Evolutionary conservation across 2,888 invertebrate species (phyloP).

Genomic region (Spodoptera exigua): DNA sequence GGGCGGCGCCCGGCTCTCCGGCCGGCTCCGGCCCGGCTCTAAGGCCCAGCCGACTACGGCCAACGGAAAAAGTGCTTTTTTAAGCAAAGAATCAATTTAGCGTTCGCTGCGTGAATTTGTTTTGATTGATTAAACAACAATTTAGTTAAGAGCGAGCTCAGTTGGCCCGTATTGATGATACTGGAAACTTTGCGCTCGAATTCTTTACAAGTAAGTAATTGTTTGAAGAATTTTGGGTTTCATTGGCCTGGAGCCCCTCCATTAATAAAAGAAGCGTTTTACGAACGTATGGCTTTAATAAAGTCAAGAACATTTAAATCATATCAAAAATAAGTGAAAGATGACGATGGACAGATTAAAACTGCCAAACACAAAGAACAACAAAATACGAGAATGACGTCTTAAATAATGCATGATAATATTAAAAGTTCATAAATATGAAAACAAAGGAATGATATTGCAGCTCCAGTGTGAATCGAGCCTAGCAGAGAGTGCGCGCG

Average conservation of each 20-base stretch:
- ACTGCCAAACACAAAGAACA: too few relatives aligned
- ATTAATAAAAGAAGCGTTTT: too few relatives aligned
- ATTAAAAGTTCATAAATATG: too few relatives aligned
- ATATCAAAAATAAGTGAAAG: too few relatives aligned
- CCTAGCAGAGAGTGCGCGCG: conserved; percentile 7
- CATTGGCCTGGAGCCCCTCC: conserved; percentile 2
- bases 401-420: too few relatives aligned
- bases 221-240: conserved; percentile 9
- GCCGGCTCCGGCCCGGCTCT: conserved; percentile 3
- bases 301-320: neutral
- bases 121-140: conserved; percentile 60
- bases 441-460: too few relatives aligned
- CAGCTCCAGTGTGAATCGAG: conserved; percentile 21
- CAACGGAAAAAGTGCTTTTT: conserved; percentile 25
- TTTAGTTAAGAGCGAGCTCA: conserved; percentile 38
- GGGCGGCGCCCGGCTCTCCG: conserved; percentile 1
- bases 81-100: conserved; percentile 50
- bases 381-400: too few relatives aligned
- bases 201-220: conserved; percentile 20
- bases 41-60: conserved; percentile 14
- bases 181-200: conserved; percentile 25
- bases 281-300: neutral
- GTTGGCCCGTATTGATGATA: conserved; percentile 27
- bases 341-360: too few relatives aligned
- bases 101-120: conserved; percentile 40